Evolutionary conservation across 23 tunicate species (phyloP), one percentile per base, ranked within the genome.

Genomic region (Trididemnum nubilum): DNA sequence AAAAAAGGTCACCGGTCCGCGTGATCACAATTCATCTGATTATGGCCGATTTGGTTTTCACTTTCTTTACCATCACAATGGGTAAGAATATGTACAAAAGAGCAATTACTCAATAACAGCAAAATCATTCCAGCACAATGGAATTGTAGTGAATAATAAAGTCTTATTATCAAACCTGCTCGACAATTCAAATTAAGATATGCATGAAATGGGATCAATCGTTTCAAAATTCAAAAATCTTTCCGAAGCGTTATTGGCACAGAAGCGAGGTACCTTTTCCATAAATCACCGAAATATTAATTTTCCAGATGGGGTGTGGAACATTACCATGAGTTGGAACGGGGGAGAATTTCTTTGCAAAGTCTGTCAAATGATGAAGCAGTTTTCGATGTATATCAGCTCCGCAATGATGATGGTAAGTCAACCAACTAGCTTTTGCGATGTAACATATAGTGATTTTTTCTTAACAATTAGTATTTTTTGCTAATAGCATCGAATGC

Each of bases 341-440:
- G 97, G 87, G 0, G 90, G 97, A 18, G 84, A 65, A 9, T 57
- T 82, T 22, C 50, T 85, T 2, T 91, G 97, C 61, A 76, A 76
- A 29, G 34, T 91, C 18, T 85, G 90, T 50, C 90, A 91, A 57
- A 69, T 81, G 80, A 66, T 80, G 70, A 86, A 81, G 84, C 97
- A 91, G 81, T 86, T 91, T 72, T 88, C 90, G 39, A 91, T 91
- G 97, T 91, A 91, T 67, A 77, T 85, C 81, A 91, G 87, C 36
- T 85, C 97, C 2, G 77, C 81, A 29, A 91, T 91, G 97, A 81
- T 91, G 25, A 87, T 82, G 90, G 97, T 91, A 77, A 81, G 97
- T 0, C 29, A 12, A 23, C 31, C 7, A 63, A 22, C 12, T 63
- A 24, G 7, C 5, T 27, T 63, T 23, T 50, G 58, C 19, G 58